Conservation (phyloP, 2,797 vertebrate species). For the Myotis daubentonii region DNA sequence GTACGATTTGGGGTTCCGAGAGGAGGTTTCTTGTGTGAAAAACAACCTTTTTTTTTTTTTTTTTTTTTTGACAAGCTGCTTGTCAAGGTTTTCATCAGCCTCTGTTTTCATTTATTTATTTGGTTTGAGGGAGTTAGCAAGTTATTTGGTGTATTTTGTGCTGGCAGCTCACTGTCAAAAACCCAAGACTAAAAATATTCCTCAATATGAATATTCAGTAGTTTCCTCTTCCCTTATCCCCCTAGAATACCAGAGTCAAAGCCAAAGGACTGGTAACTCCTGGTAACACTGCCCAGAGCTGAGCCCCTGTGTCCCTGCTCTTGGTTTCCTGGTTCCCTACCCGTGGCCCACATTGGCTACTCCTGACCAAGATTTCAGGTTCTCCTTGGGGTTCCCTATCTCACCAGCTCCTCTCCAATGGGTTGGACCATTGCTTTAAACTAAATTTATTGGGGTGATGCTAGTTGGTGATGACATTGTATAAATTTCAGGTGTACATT, state of each 20-base stretch:
- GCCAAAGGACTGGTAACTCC: neutral
- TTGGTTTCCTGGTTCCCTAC: neutral
- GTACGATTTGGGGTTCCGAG: slow-evolving; percentile 79
- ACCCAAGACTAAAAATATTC: slow-evolving; percentile 76
- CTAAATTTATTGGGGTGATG: neutral
- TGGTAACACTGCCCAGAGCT: too few species aligned
- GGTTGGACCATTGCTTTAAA: neutral
- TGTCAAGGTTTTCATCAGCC: slow-evolving; percentile 83
- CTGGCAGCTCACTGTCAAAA: slow-evolving; percentile 74
- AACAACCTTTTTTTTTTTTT: slow-evolving; percentile 80
- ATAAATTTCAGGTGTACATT: neutral
- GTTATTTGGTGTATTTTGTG: slow-evolving; percentile 79
- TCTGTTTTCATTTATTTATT: slow-evolving; percentile 87
- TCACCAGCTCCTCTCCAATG: neutral
- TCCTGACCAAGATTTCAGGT: neutral
- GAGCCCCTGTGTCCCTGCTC: neutral
- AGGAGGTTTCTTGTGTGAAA: slow-evolving; percentile 81
- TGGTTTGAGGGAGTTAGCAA: slow-evolving; percentile 82
- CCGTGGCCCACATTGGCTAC: accelerated
- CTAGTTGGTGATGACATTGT: neutral
- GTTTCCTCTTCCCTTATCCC: neutral
- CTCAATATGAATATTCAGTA: slow-evolving; percentile 66
- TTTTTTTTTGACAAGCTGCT: slow-evolving; percentile 83
- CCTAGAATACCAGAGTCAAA: neutral
- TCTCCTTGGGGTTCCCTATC: neutral